Conservation (phyloP, 2,113 vertebrate species). For the Cinclus cinclus region DNA sequence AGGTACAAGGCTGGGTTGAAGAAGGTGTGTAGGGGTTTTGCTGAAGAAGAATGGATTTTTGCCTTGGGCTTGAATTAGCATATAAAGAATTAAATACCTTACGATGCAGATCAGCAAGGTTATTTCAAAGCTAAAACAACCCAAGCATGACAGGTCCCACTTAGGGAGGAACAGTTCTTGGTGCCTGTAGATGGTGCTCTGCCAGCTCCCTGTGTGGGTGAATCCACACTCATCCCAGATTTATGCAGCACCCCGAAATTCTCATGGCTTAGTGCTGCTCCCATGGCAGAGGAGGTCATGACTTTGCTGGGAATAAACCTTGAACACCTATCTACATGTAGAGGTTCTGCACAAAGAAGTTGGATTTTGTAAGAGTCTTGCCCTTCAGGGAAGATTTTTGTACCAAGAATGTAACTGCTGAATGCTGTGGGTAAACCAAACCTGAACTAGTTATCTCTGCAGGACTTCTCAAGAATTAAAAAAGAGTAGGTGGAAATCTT, state of each 20-base stretch:
- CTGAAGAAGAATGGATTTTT: not conserved
- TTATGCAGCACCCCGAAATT: not conserved
- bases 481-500: not conserved
- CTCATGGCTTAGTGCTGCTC: not conserved
- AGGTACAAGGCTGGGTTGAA: not conserved
- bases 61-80: constrained; percentile 7
- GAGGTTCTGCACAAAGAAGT: not conserved
- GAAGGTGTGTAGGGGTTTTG: not conserved
- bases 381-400: not conserved
- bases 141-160: not conserved
- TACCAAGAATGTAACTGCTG: not conserved
- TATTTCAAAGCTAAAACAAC: constrained; percentile 9
- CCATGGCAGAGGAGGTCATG: fast-evolving
- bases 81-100: not conserved
- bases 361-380: not conserved
- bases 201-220: not conserved
- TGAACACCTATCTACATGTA: no score
- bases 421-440: not conserved
- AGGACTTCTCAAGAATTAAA: not conserved
- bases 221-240: not conserved
- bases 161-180: not conserved
- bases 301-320: not conserved
- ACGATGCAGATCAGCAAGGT: not conserved
- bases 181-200: not conserved
- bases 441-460: not conserved